Evolutionary conservation across 2,888 invertebrate species (phyloP).

Genomic region (Cactoblastis cactorum): DNA sequence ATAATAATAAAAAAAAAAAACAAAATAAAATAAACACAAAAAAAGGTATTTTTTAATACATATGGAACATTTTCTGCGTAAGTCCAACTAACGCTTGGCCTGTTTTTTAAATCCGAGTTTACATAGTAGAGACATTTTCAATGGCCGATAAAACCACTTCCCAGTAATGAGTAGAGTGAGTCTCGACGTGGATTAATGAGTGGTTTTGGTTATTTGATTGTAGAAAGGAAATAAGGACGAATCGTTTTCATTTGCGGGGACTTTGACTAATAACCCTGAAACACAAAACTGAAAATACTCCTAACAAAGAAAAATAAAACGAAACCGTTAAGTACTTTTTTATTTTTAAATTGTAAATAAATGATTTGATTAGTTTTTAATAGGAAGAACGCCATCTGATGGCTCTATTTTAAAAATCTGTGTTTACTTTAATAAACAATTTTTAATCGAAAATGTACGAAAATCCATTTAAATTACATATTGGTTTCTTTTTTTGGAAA

Average conservation of each 20-base stretch:
- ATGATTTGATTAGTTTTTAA: no score
- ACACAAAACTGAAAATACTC: not conserved
- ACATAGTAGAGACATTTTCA: not conserved
- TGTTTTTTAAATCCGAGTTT: not conserved
- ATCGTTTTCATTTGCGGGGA: not conserved
- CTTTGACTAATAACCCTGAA: not conserved
- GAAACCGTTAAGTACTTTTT: not conserved
- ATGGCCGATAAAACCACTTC: conserved; percentile 8
- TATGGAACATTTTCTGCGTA: not conserved
- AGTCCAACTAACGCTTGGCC: not conserved
- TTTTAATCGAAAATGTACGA: no score
- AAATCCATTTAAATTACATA: no score
- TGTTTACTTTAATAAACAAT: no score
- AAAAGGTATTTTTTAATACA: no score
- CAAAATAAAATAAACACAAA: no score
- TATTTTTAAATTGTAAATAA: no score
- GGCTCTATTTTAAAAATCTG: no score
- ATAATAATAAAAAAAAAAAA: no score
- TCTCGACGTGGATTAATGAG: conserved; percentile 7
- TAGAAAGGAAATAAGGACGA: conserved; percentile 10
- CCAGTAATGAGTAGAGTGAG: conserved; percentile 5
- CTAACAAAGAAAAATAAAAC: not conserved
- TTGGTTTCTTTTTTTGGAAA: no score
- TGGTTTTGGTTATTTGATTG: conserved; percentile 7
- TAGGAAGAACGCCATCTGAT: no score